Conservation (phyloP, 1,140 invertebrate species). For the Battus philenor region DNA sequence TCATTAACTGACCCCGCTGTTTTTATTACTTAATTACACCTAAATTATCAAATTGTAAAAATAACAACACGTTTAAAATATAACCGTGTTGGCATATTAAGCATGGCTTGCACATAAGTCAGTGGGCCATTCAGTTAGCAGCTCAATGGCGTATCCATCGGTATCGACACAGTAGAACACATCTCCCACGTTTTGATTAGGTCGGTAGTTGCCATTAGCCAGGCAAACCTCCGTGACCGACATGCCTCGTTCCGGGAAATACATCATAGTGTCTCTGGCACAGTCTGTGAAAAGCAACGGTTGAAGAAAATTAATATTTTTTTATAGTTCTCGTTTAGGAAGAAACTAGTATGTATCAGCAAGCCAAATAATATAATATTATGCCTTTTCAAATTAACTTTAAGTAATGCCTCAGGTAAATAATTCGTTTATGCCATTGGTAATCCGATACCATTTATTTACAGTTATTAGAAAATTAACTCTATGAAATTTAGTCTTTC, state of each 20-base stretch:
- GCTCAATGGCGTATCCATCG: conserved; percentile 66
- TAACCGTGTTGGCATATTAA: conserved; percentile 6
- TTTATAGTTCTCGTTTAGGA: too few relatives aligned
- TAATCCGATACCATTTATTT: too few relatives aligned
- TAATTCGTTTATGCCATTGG: too few relatives aligned
- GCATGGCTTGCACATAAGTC: conserved; percentile 31
- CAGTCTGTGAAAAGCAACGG: conserved; percentile 64
- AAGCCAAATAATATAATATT: too few relatives aligned
- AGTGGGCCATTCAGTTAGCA: conserved; percentile 32
- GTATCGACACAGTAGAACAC: conserved; percentile 73
- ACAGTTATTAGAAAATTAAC: too few relatives aligned
- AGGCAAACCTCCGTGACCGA: conserved; percentile 59
- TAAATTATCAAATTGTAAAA: neutral
- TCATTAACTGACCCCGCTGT: too few relatives aligned
- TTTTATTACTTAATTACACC: neutral
- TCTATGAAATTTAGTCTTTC: too few relatives aligned
- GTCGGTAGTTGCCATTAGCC: conserved; percentile 74
- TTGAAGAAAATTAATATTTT: too few relatives aligned
- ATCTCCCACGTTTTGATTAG: conserved; percentile 60
- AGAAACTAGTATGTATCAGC: too few relatives aligned
- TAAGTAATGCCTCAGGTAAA: too few relatives aligned
- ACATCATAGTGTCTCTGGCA: conserved; percentile 67
- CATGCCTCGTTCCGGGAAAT: conserved; percentile 64
- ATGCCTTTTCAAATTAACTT: too few relatives aligned
- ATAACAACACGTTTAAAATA: neutral